These are phyloP conservation scores for Sphaerophoria taeniata DNA, from an alignment of 2,888 invertebrate species.

Conservation along the genomic window DNA sequence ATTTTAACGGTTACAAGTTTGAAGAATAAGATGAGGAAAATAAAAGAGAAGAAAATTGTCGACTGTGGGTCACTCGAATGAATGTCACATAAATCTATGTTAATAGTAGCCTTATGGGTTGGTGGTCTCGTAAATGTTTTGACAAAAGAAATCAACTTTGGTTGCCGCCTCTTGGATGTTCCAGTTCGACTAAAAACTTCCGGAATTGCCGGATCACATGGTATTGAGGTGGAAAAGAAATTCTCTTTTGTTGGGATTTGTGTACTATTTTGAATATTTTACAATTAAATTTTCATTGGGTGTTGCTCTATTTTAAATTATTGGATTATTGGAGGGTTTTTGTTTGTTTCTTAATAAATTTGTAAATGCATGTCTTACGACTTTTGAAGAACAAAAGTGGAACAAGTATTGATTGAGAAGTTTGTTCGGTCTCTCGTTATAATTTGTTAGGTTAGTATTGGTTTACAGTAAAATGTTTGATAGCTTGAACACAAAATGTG, in stretches of 20 bases:
- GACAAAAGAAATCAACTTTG: slow-evolving; percentile 53
- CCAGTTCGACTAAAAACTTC: slow-evolving; percentile 45
- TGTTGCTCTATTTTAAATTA: slow-evolving; percentile 25
- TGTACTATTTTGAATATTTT: slow-evolving; percentile 23
- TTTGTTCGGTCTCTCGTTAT: no score
- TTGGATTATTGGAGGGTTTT: background rate
- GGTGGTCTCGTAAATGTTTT: slow-evolving; percentile 59
- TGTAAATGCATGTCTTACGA: no score
- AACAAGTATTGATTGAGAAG: no score
- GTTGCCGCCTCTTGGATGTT: slow-evolving; percentile 34
- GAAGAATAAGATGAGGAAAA: slow-evolving; percentile 45
- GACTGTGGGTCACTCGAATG: slow-evolving; percentile 61
- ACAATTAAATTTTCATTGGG: slow-evolving; percentile 34
- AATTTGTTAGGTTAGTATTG: no score
- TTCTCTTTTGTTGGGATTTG: slow-evolving; percentile 21
- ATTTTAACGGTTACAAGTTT: slow-evolving; percentile 38
- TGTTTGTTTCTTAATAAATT: no score
- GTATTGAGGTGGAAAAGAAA: slow-evolving; percentile 17
- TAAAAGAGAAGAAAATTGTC: slow-evolving; percentile 32
- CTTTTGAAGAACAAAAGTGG: no score
- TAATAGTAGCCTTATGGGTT: slow-evolving; percentile 63
- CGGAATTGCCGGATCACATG: slow-evolving; percentile 61
- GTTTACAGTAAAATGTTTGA: no score
- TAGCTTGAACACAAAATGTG: no score
- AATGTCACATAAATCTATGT: slow-evolving; percentile 68